Conservation (phyloP, 2,797 vertebrate genomes). For the Sebastes oblongus region DNA sequence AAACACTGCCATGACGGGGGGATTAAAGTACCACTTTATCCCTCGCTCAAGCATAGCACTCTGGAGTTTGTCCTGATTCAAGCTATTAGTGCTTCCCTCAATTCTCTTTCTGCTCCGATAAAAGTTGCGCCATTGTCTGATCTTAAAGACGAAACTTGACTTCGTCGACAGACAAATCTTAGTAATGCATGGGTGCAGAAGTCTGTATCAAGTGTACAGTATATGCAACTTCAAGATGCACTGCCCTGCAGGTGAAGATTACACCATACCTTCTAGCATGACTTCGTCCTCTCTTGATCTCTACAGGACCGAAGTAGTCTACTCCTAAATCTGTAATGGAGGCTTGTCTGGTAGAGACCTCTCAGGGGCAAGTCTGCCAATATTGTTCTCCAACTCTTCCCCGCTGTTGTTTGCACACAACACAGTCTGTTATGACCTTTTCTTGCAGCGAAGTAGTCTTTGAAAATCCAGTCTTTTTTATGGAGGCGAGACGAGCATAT, state of each 20-base stretch:
- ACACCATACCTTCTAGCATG: background rate
- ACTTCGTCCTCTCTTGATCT: background rate
- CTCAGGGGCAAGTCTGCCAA: background rate
- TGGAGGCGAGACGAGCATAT: background rate
- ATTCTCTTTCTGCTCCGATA: background rate
- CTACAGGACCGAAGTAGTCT: background rate
- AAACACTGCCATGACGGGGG: background rate
- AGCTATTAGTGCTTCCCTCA: background rate
- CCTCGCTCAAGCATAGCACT: background rate
- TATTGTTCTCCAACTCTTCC: background rate
- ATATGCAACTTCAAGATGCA: background rate
- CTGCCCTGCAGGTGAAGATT: background rate
- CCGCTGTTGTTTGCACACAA: background rate
- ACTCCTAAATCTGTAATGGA: background rate
- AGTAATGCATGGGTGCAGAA: background rate
- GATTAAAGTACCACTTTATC: background rate
- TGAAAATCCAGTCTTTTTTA: background rate
- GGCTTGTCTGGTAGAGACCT: background rate
- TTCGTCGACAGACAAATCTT: background rate
- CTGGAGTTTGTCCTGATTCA: background rate
- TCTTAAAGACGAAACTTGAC: background rate
- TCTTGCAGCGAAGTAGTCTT: background rate
- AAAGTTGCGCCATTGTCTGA: background rate
- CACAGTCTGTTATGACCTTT: background rate
- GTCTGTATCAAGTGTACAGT: background rate